A percentile compares a stretch with the other conserved stretches of the same genome.
Conservation (phyloP, 1,140 invertebrate genomes). For the Halyomorpha halys region DNA sequence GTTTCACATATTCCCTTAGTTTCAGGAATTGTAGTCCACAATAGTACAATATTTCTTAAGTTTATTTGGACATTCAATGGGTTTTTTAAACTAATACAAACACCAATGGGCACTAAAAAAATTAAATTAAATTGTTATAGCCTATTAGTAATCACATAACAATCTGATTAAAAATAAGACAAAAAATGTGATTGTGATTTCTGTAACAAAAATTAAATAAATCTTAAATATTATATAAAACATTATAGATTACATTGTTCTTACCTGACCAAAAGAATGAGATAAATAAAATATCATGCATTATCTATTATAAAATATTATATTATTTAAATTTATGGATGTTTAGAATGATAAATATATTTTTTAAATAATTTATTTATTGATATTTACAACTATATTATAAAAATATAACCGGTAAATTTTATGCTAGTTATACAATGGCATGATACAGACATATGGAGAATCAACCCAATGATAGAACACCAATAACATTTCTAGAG, state of each 20-base stretch:
- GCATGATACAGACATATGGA: too few species aligned
- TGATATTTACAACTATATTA: too few species aligned
- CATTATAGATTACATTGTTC: background rate
- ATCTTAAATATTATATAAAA: constrained; percentile 21
- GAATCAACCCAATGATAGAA: too few species aligned
- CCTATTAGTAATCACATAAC: background rate
- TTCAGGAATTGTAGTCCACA: constrained; percentile 61
- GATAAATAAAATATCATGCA: too few species aligned
- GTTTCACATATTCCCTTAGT: constrained; percentile 38
- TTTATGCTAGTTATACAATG: too few species aligned
- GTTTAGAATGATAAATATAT: constrained; percentile 25
- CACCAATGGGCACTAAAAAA: constrained; percentile 64
- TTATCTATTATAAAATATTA: too few species aligned
- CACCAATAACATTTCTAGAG: too few species aligned
- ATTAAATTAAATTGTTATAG: constrained; percentile 14
- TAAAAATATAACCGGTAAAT: too few species aligned
- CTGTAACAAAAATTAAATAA: constrained; percentile 6
- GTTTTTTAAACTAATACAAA: constrained; percentile 66
- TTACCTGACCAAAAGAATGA: too few species aligned
- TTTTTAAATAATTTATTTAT: too few species aligned
- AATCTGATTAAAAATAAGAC: background rate
- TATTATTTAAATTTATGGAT: constrained; percentile 9
- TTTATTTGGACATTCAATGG: constrained; percentile 64
- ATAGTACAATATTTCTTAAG: constrained; percentile 58
- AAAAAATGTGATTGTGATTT: background rate